Conservation (phyloP, 2,113 vertebrate species). For the Podarcis raffonei region DNA sequence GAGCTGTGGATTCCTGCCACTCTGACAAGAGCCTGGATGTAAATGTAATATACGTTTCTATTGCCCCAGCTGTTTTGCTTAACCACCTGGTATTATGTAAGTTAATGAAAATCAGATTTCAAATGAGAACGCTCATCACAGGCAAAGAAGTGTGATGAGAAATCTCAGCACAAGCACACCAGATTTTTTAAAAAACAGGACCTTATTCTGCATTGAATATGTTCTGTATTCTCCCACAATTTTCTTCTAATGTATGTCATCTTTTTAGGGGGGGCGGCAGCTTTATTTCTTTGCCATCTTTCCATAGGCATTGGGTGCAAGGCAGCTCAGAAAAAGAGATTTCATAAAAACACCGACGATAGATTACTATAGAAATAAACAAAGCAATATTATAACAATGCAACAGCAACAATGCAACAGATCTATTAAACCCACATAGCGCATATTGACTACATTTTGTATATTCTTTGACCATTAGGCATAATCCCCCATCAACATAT, state of each 20-base stretch:
- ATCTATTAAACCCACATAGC: neutral
- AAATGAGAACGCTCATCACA: conserved; percentile 43
- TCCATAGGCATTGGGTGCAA: neutral
- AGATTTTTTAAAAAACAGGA: neutral
- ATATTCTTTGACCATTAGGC: no score
- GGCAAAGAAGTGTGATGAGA: conserved; percentile 29
- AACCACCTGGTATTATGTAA: conserved; percentile 50
- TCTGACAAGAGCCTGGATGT: conserved; percentile 39
- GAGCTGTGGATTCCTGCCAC: conserved; percentile 36
- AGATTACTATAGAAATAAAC: neutral
- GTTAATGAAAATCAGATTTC: conserved; percentile 50
- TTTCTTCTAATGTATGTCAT: neutral
- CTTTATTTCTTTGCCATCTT: neutral
- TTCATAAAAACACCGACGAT: neutral
- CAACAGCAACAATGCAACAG: neutral
- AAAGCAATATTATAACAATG: neutral
- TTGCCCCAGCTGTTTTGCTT: conserved; percentile 59
- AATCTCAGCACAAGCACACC: conserved; percentile 23
- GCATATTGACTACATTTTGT: neutral
- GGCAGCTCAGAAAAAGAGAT: neutral
- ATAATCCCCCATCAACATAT: no score
- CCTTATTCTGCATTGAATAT: conserved; percentile 31
- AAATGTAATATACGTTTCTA: conserved; percentile 56
- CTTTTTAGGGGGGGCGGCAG: neutral
- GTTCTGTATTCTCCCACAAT: conserved; percentile 19